Conservation (phyloP, 2,797 vertebrate species). For the Danio kyathit region DNA sequence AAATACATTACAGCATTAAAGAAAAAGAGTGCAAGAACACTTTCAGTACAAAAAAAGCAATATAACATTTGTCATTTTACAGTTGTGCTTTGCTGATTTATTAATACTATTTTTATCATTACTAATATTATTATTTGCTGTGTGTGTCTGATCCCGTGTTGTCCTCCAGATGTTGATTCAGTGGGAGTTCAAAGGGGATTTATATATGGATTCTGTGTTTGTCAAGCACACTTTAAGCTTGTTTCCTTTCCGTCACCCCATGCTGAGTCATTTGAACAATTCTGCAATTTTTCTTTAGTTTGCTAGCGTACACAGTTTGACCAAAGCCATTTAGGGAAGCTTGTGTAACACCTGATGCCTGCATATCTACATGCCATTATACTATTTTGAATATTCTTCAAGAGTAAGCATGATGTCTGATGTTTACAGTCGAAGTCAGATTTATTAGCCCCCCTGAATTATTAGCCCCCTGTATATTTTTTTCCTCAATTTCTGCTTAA, state of each 20-base stretch:
- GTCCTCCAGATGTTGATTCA: not conserved
- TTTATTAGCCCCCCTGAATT: no score
- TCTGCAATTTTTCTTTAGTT: no score
- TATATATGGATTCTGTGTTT: slow-evolving; percentile 39
- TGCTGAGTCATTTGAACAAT: not conserved
- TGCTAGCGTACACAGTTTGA: no score
- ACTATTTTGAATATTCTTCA: no score
- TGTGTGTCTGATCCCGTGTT: no score
- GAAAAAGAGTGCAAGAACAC: not conserved
- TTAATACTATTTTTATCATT: not conserved
- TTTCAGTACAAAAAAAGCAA: not conserved
- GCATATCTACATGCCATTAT: no score
- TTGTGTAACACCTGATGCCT: no score
- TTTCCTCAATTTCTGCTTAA: no score
- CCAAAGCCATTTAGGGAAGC: no score
- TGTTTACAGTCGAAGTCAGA: no score
- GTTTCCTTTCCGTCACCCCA: slow-evolving; percentile 21
- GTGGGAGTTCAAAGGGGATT: slow-evolving; percentile 11
- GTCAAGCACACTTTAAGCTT: slow-evolving; percentile 7
- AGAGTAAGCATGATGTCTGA: no score
- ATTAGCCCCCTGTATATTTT: no score
- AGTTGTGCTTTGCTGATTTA: slow-evolving; percentile 2
- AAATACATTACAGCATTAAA: not conserved
- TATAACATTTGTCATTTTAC: not conserved
- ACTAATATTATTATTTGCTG: not conserved